Percentiles rank a stretch among this genome's conserved stretches.
These are phyloP conservation scores for Drosophila tsacasi DNA, from an alignment of 1,140 invertebrate genomes.

Conservation along the genomic window DNA sequence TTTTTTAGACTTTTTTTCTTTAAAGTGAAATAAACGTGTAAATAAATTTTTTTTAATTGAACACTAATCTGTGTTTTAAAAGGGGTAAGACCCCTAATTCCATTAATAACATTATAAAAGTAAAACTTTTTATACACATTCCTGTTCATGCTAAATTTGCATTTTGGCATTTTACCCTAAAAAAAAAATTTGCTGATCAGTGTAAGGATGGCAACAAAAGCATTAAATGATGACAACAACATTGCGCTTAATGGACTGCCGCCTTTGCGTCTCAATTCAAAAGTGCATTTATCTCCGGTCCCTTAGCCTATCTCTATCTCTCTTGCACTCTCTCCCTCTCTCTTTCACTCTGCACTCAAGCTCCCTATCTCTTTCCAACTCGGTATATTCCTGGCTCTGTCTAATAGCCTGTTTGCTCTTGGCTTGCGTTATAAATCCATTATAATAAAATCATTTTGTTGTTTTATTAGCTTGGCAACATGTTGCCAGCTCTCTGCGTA, in stretches of 20 bases:
- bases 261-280: slow-evolving; percentile 77
- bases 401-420: slow-evolving; percentile 71
- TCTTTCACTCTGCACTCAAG: slow-evolving; percentile 1
- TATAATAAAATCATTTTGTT: slow-evolving; percentile 85
- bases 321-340: background rate
- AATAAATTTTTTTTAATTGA: no score
- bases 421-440: slow-evolving; percentile 84
- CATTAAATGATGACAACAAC: slow-evolving; percentile 84
- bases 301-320: slow-evolving; percentile 4
- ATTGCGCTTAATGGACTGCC: slow-evolving; percentile 82
- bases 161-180: no score
- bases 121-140: no score
- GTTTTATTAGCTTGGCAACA: slow-evolving; percentile 84
- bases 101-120: no score
- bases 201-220: slow-evolving; percentile 69
- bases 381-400: slow-evolving; percentile 22
- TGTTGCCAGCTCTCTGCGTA: slow-evolving; percentile 54
- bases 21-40: no score
- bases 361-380: background rate
- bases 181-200: background rate
- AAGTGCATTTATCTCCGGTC: slow-evolving; percentile 59
- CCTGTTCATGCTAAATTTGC: no score
- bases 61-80: no score
- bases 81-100: no score
- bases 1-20: no score